Percentiles rank a stretch among this genome's conserved stretches.
Evolutionary conservation across 2,888 invertebrate genomes (phyloP).

Genomic region (Amorpha juglandis): DNA sequence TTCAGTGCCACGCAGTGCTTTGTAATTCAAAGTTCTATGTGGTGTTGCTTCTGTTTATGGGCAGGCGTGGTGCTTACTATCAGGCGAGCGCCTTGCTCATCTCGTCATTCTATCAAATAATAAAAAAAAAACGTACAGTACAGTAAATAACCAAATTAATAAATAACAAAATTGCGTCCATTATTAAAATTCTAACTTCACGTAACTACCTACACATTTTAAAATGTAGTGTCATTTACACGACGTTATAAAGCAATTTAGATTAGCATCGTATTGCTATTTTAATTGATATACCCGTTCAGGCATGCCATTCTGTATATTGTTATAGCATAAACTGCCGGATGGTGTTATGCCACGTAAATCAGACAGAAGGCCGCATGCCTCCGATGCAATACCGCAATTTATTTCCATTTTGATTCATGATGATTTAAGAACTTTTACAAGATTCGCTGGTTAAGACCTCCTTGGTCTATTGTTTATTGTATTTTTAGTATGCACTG

Average conservation of each 20-base stretch:
- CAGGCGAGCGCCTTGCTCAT: too few species aligned
- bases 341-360: slow-evolving; percentile 21
- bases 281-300: slow-evolving; percentile 19
- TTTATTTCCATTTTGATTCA: slow-evolving; percentile 1
- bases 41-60: too few species aligned
- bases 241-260: slow-evolving; percentile 16
- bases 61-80: too few species aligned
- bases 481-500: too few species aligned
- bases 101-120: too few species aligned
- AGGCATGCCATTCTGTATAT: slow-evolving; percentile 20
- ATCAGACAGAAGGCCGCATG: slow-evolving; percentile 9
- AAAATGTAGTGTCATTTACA: slow-evolving; percentile 18
- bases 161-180: background rate
- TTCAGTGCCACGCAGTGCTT: too few species aligned
- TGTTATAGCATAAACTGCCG: slow-evolving; percentile 8
- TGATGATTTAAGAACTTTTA: background rate
- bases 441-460: background rate
- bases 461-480: background rate
- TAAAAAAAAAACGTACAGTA: too few species aligned
- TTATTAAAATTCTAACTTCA: too few species aligned
- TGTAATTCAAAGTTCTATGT: too few species aligned
- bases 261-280: slow-evolving; percentile 18
- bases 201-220: slow-evolving; percentile 6
- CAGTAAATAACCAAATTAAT: background rate
- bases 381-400: slow-evolving; percentile 4